Conservation (phyloP, 2,113 vertebrate species). For the Dicaeum eximium region DNA sequence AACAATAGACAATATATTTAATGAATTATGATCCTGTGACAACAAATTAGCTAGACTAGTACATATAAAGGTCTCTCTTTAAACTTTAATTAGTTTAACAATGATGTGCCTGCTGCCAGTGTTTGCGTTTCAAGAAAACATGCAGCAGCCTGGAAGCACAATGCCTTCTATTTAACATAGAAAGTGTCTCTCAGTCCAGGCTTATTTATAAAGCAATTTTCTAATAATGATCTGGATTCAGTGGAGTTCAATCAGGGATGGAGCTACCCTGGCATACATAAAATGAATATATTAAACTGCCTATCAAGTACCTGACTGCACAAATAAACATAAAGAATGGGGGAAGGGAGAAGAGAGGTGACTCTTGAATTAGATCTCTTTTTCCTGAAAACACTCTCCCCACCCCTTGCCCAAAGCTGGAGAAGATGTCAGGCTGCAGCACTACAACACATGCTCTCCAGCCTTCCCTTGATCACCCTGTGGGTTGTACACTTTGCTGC, state of each 20-base stretch:
- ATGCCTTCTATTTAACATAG: conserved; percentile 13
- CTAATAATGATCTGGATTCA: conserved; percentile 38
- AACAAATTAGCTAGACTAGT: conserved; percentile 50
- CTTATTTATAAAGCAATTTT: conserved; percentile 52
- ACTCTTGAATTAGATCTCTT: neutral
- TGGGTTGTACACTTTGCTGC: neutral
- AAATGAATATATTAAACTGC: conserved; percentile 18
- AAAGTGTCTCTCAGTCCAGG: conserved; percentile 21
- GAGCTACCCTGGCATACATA: neutral
- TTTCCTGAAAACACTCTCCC: neutral
- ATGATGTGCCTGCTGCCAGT: conserved; percentile 21
- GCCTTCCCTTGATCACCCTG: neutral
- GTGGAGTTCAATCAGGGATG: neutral
- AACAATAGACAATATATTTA: conserved; percentile 51
- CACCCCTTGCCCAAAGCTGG: neutral
- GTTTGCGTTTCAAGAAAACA: conserved; percentile 46
- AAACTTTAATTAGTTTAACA: conserved; percentile 66
- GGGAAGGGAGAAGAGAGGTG: neutral
- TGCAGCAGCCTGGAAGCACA: neutral
- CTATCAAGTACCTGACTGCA: neutral
- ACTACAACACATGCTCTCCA: neutral
- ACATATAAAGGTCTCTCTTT: conserved; percentile 52
- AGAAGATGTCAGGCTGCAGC: neutral
- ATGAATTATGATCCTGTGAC: conserved; percentile 46
- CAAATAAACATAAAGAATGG: neutral